phyloP scores from a whole-genome alignment of 1,140 invertebrate genomes.

The Camponotus vicinus region DNA sequence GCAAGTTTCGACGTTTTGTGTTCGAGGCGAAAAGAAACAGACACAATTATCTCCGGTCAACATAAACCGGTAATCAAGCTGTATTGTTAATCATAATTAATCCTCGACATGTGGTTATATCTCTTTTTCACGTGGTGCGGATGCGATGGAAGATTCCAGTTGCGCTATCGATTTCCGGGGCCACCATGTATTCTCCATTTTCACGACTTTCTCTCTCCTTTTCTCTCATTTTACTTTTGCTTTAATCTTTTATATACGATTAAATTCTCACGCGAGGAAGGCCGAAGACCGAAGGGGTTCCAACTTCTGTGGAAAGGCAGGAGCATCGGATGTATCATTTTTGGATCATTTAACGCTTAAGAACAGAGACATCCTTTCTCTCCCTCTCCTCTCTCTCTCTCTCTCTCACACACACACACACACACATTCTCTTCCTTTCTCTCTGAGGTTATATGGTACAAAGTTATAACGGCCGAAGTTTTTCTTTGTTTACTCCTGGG shows the following conservation, averaged over 20 bases:
- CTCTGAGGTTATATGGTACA: not conserved
- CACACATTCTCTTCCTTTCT: not conserved
- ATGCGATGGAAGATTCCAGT: constrained; percentile 34
- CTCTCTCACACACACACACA: no score
- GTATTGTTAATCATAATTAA: constrained; percentile 39
- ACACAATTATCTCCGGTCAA: constrained; percentile 33
- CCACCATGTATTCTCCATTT: not conserved
- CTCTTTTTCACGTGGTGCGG: not conserved
- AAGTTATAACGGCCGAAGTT: constrained; percentile 54
- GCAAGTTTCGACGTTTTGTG: not conserved
- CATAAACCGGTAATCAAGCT: constrained; percentile 10
- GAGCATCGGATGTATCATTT: not conserved
- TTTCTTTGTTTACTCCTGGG: constrained; percentile 51
- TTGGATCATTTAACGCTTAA: constrained; percentile 23
- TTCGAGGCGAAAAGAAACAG: not conserved
- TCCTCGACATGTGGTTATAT: not conserved
- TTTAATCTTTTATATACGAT: constrained; percentile 7
- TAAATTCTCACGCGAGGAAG: not conserved
- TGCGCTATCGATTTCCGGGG: constrained; percentile 44
- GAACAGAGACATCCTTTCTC: not conserved
- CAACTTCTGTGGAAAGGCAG: constrained; percentile 10
- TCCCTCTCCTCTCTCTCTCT: no score
- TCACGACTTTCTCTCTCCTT: no score
- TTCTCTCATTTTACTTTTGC: constrained; percentile 14
- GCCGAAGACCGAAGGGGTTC: not conserved